Evolutionary conservation across 1,140 invertebrate species (phyloP).

Genomic region (Phortica variegata): DNA sequence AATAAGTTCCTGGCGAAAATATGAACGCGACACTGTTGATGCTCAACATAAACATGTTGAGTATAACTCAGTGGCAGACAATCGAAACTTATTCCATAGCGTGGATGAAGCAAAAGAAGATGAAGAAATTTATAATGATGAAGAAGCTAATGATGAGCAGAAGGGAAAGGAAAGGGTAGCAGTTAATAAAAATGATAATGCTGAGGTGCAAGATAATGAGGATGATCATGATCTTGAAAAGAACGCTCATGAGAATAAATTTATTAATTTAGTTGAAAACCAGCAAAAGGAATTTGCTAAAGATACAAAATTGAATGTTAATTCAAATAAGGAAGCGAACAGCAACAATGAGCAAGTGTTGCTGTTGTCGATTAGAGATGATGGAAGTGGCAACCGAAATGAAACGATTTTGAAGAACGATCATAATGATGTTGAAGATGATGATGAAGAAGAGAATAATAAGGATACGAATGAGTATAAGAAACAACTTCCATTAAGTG

Average conservation of each 20-base stretch:
- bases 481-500: slow-evolving; percentile 46
- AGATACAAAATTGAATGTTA: slow-evolving; percentile 17
- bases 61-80: slow-evolving; percentile 22
- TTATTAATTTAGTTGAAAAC: slow-evolving; percentile 36
- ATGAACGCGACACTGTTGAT: background rate
- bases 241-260: slow-evolving; percentile 20
- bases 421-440: slow-evolving; percentile 4
- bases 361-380: background rate
- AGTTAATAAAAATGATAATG: slow-evolving; percentile 12
- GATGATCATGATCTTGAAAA: slow-evolving; percentile 7
- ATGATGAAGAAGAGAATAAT: slow-evolving; percentile 4
- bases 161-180: slow-evolving; percentile 14
- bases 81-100: slow-evolving; percentile 22
- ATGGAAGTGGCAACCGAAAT: slow-evolving; percentile 41
- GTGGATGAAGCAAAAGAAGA: background rate
- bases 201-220: slow-evolving; percentile 8
- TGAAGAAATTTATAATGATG: slow-evolving; percentile 23
- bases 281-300: slow-evolving; percentile 52
- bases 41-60: slow-evolving; percentile 6
- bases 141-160: slow-evolving; percentile 28
- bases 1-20: slow-evolving; percentile 3
- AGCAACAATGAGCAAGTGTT: slow-evolving; percentile 36
- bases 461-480: slow-evolving; percentile 29
- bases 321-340: background rate
- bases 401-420: slow-evolving; percentile 18